Evolutionary conservation across 2,888 invertebrate species (phyloP).

Genomic region (Caenorhabditis angaria): DNA sequence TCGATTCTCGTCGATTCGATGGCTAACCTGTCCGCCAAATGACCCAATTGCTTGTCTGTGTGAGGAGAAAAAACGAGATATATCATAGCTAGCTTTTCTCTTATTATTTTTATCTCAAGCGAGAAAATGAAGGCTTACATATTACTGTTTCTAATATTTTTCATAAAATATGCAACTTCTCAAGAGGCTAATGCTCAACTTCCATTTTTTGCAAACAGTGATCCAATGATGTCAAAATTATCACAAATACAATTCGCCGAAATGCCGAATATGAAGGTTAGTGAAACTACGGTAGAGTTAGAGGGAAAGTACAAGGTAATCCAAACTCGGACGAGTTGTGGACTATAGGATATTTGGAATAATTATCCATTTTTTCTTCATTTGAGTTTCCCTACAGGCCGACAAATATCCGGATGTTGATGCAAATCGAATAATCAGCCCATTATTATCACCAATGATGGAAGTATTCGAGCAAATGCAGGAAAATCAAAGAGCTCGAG

Average conservation of each 20-base stretch:
- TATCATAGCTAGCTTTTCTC: slow-evolving; percentile 27
- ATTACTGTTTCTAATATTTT: slow-evolving; percentile 11
- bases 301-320: too few species aligned
- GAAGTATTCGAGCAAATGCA: slow-evolving; percentile 61
- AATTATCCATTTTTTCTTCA: neutral
- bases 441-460: slow-evolving; percentile 60
- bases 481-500: slow-evolving; percentile 49
- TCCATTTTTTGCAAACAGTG: slow-evolving; percentile 21
- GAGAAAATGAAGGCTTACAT: slow-evolving; percentile 13
- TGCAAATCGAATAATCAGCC: slow-evolving; percentile 60
- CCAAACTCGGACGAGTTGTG: too few species aligned
- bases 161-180: neutral
- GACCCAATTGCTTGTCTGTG: slow-evolving; percentile 39
- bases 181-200: slow-evolving; percentile 24
- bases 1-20: slow-evolving; percentile 36
- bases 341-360: neutral
- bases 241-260: slow-evolving; percentile 37
- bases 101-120: slow-evolving; percentile 8
- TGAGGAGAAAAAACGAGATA: slow-evolving; percentile 24
- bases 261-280: slow-evolving; percentile 27
- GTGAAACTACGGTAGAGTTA: neutral
- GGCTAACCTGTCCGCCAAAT: slow-evolving; percentile 38
- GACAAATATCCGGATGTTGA: slow-evolving; percentile 55
- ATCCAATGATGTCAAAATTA: slow-evolving; percentile 32
- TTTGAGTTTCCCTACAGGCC: slow-evolving; percentile 21